Evolutionary conservation across 1,140 invertebrate species (phyloP), one percentile per base, ranked within the genome.

Genomic region (Aradophagus sp.): DNA sequence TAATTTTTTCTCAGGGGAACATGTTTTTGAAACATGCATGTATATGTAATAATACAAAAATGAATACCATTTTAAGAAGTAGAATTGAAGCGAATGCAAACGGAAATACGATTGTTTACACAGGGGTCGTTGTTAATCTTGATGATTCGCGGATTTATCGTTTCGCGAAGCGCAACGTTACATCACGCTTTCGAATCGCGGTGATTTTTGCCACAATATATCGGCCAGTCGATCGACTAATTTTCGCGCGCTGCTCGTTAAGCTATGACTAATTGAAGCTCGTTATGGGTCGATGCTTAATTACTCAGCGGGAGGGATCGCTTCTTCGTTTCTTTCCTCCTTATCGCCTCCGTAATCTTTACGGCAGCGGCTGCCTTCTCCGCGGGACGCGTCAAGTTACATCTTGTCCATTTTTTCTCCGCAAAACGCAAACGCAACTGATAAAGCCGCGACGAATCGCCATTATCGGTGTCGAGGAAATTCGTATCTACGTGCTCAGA

Each of bases 251-350:
- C 48, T 20, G 75, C 77, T 78, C 74, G 76, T 80, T 82, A 79
- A 71, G 72, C 75, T 80, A 83, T 82, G 77, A 83, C 81, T 83
- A 83, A 83, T 82, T 83, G 78, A 77, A 61, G 73, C 76, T 78
- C 76, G 81, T 83, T 83, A 81, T 81, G 75, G 81, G 78, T 80
- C 78, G 80, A 79, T 79, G 77, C 77, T 83, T 83, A 83, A 82
- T 83, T 82, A 81, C 79, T 75, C 72, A 73, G 74, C 77, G 53
- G 78, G 74, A 70, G 72, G 67, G 75, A 77, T 80, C 68, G 75
- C 67, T 75, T 69, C 70, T 74, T 62, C 69, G 63, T 76, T 73
- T 68, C 52, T 79, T 79, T 75, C 62, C 42, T 62, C 35, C 68
- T 79, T 80, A 68, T 68, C 65, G 55, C 42, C 56, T 62, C 56